Base-by-base conservation (phyloP, 2,113 vertebrate species). In the Nansenia antarctica region DNA sequence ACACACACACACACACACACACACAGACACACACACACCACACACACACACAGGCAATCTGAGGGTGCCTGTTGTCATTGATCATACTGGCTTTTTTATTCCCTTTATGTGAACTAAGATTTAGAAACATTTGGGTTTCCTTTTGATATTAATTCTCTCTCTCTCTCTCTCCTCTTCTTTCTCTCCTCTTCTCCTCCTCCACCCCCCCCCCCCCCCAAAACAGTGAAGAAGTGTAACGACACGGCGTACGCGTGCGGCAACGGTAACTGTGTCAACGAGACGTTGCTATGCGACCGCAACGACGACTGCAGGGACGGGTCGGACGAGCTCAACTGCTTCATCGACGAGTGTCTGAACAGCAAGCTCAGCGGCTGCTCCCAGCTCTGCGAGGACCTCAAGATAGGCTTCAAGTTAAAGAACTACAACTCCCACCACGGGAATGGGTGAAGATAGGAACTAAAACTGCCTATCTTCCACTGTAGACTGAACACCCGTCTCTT, bases 311-410 rank as follows among this genome's bases (percentile, higher is more conserved):
- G 89, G 0, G 97, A 98, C 0, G 94, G 96, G 66, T 94, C 95
- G 0, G 97, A 98, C 0, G 97, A 99, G 81, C 94, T 94, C 4
- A 96, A 96, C 88, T 99, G 97, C 87, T 96, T 97, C 32, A 81
- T 99, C 75, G 95, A 99, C 0, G 97, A 98, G 83, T 99, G 97
- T 59, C 91, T 97, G 79, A 98, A 95, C 88, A 95, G 85, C 79
- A 95, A 95, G 79, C 88, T 97, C 79, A 98, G 96, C 0, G 97
- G 96, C 91, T 99, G 97, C 81, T 95, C 95, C 22, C 97, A 99
- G 87, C 95, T 95, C 76, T 99, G 97, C 0, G 94, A 96, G 65
- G 96, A 99, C 88, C 94, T 96, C 31, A 96, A 95, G 86, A 96
- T 98, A 0, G 97, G 97, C 12, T 99, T 96, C 89, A 99, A 98